Conservation (phyloP, 2,113 vertebrate species). For the Oplegnathus fasciatus region DNA sequence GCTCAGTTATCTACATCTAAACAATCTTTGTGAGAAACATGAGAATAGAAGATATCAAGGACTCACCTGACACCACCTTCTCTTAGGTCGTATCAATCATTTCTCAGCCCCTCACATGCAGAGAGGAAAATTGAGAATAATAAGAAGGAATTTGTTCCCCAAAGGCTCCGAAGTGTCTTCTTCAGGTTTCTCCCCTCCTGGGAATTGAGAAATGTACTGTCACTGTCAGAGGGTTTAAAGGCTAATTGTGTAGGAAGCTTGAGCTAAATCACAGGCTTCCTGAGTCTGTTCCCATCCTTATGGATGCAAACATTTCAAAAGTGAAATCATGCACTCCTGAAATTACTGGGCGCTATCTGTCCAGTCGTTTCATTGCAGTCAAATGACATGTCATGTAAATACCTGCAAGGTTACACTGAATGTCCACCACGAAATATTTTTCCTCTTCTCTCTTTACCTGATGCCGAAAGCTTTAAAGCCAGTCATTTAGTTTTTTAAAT, state of each 20-base stretch:
- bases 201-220: neutral
- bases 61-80: neutral
- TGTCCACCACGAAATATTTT: neutral
- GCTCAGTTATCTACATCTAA: neutral
- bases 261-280: neutral
- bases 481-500: neutral
- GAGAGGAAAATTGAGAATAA: neutral
- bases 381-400: neutral
- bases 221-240: constrained; percentile 5
- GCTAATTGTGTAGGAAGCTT: neutral
- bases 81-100: neutral
- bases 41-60: neutral
- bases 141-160: neutral
- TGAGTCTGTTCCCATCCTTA: neutral
- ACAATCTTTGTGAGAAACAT: neutral
- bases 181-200: constrained; percentile 69
- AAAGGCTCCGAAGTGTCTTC: constrained; percentile 74
- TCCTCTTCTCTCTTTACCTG: neutral
- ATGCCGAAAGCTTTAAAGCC: neutral
- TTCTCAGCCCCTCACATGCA: neutral
- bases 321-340: neutral
- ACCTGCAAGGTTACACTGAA: neutral
- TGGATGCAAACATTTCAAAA: neutral
- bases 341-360: neutral
- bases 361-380: neutral